Evolutionary conservation across 2,888 invertebrate genomes (phyloP).

Genomic region (Dexiosoma caninum): DNA sequence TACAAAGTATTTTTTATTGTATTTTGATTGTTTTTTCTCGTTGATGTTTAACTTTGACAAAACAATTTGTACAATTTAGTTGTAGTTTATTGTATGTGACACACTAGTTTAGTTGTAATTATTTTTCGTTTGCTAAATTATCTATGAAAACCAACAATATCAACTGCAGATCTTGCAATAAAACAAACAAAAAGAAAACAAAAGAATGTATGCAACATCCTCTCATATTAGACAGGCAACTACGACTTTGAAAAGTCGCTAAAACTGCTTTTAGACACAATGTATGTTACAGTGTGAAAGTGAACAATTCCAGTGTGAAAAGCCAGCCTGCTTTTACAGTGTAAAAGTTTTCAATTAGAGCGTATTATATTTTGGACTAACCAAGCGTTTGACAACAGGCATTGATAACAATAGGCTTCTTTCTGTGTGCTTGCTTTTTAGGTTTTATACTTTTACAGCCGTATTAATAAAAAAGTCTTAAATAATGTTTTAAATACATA

Average conservation of each 20-base stretch:
- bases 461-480: no score
- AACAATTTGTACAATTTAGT: slow-evolving; percentile 57
- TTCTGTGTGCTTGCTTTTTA: no score
- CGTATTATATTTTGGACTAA: no score
- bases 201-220: slow-evolving; percentile 51
- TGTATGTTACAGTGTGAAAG: no score
- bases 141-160: slow-evolving; percentile 56
- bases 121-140: slow-evolving; percentile 59
- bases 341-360: no score
- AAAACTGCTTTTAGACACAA: neutral
- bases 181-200: slow-evolving; percentile 16
- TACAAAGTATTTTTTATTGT: neutral
- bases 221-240: neutral
- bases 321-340: no score
- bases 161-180: slow-evolving; percentile 34
- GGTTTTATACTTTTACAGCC: no score
- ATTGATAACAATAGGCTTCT: no score
- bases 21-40: neutral
- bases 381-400: no score
- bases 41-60: slow-evolving; percentile 47
- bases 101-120: slow-evolving; percentile 57
- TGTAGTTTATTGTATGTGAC: slow-evolving; percentile 52
- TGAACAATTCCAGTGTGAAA: no score
- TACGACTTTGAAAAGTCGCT: slow-evolving; percentile 1
- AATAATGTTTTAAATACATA: no score